These are phyloP conservation scores for Heterodera schachtii DNA, from an alignment of 1,140 invertebrate genomes.

Conservation along the genomic window DNA sequence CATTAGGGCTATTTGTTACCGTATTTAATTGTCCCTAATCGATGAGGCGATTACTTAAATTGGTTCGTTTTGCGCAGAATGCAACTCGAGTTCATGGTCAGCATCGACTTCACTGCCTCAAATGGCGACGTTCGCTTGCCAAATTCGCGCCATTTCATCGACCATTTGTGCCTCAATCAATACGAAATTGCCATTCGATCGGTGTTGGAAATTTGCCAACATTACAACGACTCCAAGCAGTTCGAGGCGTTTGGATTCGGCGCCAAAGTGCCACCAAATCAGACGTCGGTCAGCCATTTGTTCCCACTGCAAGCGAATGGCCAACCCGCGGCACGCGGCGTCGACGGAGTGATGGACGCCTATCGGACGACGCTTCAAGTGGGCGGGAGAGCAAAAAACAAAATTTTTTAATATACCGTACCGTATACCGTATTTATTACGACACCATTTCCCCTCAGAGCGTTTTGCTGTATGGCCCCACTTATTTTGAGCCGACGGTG, in stretches of 20 bases:
- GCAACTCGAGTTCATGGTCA: conserved; percentile 72
- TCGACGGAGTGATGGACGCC: conserved; percentile 66
- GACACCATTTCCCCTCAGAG: conserved; percentile 27
- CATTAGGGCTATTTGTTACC: no score
- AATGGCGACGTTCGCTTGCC: conserved; percentile 72
- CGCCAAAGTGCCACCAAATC: conserved; percentile 43
- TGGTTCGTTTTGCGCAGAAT: conserved; percentile 53
- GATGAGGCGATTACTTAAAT: neutral
- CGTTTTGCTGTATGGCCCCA: conserved; percentile 73
- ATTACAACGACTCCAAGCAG: conserved; percentile 69
- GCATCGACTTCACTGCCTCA: conserved; percentile 76
- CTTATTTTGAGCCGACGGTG: conserved; percentile 74
- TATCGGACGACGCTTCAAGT: conserved; percentile 66
- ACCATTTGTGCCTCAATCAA: conserved; percentile 68
- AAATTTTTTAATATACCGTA: no score
- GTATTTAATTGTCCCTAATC: no score
- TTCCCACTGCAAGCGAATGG: conserved; percentile 66
- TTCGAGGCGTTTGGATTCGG: conserved; percentile 63
- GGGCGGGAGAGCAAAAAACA: no score
- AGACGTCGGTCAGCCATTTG: conserved; percentile 40
- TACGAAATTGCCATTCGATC: conserved; percentile 69
- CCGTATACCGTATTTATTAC: no score
- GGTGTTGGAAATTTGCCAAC: conserved; percentile 71
- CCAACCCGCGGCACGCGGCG: conserved; percentile 70
- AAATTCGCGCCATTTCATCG: conserved; percentile 71